Conservation (phyloP, 2,113 vertebrate genomes). For the Nothoprocta perdicaria region DNA sequence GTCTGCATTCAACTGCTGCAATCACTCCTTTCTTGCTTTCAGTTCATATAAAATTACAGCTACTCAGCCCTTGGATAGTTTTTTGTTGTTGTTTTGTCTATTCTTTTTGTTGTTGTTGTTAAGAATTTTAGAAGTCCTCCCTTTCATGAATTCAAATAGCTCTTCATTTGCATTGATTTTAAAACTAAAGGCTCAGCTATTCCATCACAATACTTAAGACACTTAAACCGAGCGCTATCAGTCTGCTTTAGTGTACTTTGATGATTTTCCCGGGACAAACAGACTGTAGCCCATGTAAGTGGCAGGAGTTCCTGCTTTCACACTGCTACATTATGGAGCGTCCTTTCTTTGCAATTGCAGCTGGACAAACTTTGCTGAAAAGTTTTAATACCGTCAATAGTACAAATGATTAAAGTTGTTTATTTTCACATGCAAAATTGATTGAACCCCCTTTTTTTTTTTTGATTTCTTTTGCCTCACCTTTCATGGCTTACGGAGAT, state of each 20-base stretch:
- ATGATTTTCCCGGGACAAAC: neutral
- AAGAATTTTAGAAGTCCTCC: neutral
- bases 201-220: neutral
- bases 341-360: neutral
- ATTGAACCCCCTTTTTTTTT: neutral
- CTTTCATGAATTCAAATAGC: neutral
- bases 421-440: constrained; percentile 8
- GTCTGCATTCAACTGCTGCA: neutral
- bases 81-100: neutral
- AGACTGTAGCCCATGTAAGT: neutral
- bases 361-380: constrained; percentile 38
- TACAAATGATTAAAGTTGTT: neutral
- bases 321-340: neutral
- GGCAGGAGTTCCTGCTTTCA: neutral
- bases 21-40: neutral
- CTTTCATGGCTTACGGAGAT: constrained; percentile 3
- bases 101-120: too few relatives aligned
- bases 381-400: constrained; percentile 34
- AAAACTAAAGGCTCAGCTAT: neutral
- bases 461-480: neutral
- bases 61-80: neutral
- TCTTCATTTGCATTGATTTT: neutral
- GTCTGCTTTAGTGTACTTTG: neutral
- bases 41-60: neutral
- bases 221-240: neutral